A percentile compares a stretch with the other conserved stretches of the same genome.
phyloP scores from a whole-genome alignment of 2,797 vertebrate species.

The Spatula versicolor region DNA sequence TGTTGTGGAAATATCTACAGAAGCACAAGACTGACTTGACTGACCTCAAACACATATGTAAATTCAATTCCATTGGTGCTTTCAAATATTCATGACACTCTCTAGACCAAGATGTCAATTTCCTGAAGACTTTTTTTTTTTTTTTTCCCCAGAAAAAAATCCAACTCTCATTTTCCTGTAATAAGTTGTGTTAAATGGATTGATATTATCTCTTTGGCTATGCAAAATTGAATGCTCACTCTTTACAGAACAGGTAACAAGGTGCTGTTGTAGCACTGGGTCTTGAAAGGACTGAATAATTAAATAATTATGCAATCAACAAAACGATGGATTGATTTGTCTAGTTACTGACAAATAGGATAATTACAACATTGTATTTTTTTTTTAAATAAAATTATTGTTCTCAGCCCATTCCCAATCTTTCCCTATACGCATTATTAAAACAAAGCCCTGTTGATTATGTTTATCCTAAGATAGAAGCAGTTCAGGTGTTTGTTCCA shows the following conservation, averaged over 20 bases:
- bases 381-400: constrained; percentile 34
- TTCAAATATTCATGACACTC: background rate
- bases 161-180: background rate
- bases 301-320: constrained; percentile 39
- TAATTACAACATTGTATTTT: constrained; percentile 30
- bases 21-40: background rate
- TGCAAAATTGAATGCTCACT: background rate
- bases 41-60: background rate
- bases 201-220: background rate
- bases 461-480: background rate
- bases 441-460: background rate
- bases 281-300: background rate
- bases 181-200: background rate
- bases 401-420: background rate
- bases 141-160: background rate
- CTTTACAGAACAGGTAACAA: background rate
- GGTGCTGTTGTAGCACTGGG: background rate
- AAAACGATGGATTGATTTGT: constrained; percentile 52
- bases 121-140: background rate
- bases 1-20: background rate
- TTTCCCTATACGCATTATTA: background rate
- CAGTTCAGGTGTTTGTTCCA: background rate
- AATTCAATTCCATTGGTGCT: background rate
- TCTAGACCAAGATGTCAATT: background rate
- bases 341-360: constrained; percentile 41